Evolutionary conservation across 2,888 invertebrate genomes (phyloP), one percentile per base, ranked within the genome.

Genomic region (Metopia argyrocephala): DNA sequence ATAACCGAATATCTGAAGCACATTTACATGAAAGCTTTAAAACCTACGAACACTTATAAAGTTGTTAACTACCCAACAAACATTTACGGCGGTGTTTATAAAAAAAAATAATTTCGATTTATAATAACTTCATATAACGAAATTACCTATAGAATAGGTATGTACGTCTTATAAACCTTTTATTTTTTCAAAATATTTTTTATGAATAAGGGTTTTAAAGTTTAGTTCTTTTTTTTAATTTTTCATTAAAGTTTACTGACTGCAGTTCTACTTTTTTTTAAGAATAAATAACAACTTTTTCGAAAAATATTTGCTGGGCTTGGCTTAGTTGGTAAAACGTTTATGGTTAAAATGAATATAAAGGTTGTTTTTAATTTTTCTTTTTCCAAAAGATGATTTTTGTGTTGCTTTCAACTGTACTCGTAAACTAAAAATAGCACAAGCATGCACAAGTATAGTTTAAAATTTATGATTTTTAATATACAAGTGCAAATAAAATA

Each of bases 381-480:
- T 5, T 31, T 12, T 12, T 31, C 31, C 31, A 3, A 9, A 15
- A n/a, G n/a, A n/a, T n/a, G n/a, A n/a, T n/a, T n/a, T 15, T 12
- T 38, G 31, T 31, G 12, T 12, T 12, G 7, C 31, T 12, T 3
- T 12, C 31, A 12, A 15, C 2, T 38, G 38, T n/a, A n/a, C n/a
- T n/a, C n/a, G n/a, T n/a, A 15, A 38, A 54, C 48, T 76, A 31
- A 56, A 76, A 76, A 69, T 69, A 76, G 76, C 69, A 69, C 68
- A 76, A 64, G 69, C 76, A 76, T 76, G 76, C 69, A 69, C 76
- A 69, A 76, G 62, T 62, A 69, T 46, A 54, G 25, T 69, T 62
- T 76, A 31, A 61, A 76, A 62, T 76, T 68, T 62, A 76, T 68
- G 54, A 69, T 76, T 76, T 38, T 75, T 28, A 68, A 75, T 66